Evolutionary conservation across 64 coral and sea anemone genomes (phyloP).

Genomic region (Cladopsammia gracilis): DNA sequence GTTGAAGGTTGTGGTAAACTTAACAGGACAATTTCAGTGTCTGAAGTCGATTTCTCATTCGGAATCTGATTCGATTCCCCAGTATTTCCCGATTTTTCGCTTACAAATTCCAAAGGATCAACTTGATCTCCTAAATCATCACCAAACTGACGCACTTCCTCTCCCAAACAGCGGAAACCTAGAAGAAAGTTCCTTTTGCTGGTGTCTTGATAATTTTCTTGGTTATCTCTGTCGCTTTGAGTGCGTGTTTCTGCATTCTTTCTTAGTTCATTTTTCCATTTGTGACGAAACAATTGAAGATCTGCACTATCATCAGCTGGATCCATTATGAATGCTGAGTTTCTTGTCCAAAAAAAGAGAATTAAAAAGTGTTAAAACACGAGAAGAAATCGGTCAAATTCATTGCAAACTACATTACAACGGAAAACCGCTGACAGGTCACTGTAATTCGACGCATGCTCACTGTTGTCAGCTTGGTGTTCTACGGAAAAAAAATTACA

Average conservation of each 20-base stretch:
- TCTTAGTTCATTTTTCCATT: slow-evolving; percentile 77
- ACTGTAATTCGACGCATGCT: slow-evolving; percentile 73
- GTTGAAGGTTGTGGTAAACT: slow-evolving; percentile 47
- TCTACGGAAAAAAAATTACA: neutral
- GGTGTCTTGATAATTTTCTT: neutral
- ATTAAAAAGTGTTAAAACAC: neutral
- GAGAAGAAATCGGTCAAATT: no score
- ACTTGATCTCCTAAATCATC: neutral
- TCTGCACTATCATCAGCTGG: slow-evolving; percentile 64
- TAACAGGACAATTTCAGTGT: slow-evolving; percentile 27
- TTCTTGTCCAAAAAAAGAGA: neutral
- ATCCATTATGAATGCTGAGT: neutral
- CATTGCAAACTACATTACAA: neutral
- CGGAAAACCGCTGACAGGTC: slow-evolving; percentile 67
- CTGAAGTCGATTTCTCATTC: neutral
- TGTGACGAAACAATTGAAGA: slow-evolving; percentile 51
- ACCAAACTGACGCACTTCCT: neutral
- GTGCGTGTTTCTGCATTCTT: neutral
- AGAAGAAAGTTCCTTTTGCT: neutral
- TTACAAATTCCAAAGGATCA: neutral
- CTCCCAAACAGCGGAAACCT: neutral
- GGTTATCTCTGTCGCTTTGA: neutral
- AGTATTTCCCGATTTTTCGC: neutral
- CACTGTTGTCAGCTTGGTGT: slow-evolving; percentile 5
- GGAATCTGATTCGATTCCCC: neutral